Conservation (phyloP, 1,140 invertebrate genomes). For the Trichoplusia ni region DNA sequence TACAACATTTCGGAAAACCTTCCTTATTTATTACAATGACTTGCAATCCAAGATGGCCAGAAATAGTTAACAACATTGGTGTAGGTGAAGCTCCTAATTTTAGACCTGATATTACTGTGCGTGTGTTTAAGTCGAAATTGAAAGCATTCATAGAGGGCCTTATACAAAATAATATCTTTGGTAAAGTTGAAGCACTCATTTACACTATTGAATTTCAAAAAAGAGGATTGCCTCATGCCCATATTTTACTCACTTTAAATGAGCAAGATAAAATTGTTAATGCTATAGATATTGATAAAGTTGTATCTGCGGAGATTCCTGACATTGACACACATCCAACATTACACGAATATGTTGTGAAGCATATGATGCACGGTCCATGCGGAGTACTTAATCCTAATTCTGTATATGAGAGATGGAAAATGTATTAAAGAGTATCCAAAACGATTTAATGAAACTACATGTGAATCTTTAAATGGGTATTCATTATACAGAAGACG, state of each 20-base stretch:
- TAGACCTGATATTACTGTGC: background rate
- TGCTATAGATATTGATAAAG: constrained; percentile 18
- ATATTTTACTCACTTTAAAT: constrained; percentile 11
- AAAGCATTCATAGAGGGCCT: background rate
- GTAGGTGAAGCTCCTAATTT: background rate
- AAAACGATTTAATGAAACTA: constrained; percentile 16
- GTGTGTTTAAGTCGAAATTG: background rate
- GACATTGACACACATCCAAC: background rate
- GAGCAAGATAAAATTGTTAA: constrained; percentile 19
- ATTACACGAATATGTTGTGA: constrained; percentile 3
- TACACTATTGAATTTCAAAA: background rate
- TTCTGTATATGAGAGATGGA: constrained; percentile 18
- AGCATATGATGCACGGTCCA: constrained; percentile 23
- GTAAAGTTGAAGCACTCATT: background rate
- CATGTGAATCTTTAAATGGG: constrained; percentile 6
- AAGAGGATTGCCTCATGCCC: too few relatives aligned
- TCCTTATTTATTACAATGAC: background rate
- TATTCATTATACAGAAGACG: constrained; percentile 14
- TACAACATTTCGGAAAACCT: background rate
- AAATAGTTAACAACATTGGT: background rate
- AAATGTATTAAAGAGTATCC: constrained; percentile 25
- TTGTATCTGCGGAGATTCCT: constrained; percentile 25
- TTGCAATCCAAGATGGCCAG: too few relatives aligned
- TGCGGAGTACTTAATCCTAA: constrained; percentile 12
- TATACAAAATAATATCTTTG: background rate